Conservation (phyloP, 2,888 invertebrate genomes). For the Macaria liturata region DNA sequence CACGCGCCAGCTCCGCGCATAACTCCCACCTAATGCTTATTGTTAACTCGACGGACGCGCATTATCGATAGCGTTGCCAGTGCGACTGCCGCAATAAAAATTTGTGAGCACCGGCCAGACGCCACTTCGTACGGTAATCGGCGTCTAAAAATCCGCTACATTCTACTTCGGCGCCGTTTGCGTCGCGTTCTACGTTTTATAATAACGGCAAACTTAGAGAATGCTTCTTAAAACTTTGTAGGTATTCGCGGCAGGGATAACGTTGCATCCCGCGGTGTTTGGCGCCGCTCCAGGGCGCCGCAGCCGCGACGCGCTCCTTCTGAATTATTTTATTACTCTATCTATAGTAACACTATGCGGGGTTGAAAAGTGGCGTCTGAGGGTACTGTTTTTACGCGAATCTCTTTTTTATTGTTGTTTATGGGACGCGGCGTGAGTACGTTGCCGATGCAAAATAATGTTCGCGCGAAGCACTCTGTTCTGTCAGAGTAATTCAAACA, state of each 20-base stretch:
- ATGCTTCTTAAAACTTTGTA: slow-evolving; percentile 60
- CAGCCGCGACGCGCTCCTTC: slow-evolving; percentile 52
- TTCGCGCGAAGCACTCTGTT: slow-evolving; percentile 37
- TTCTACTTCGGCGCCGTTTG: slow-evolving; percentile 43
- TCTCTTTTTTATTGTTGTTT: slow-evolving; percentile 36
- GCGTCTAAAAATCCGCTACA: slow-evolving; percentile 53
- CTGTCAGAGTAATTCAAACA: slow-evolving; percentile 45
- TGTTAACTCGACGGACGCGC: slow-evolving; percentile 32
- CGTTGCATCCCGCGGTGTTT: slow-evolving; percentile 53
- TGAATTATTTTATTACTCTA: slow-evolving; percentile 68
- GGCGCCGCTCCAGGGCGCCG: slow-evolving; percentile 57
- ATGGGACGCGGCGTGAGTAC: slow-evolving; percentile 32
- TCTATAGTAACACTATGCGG: slow-evolving; percentile 48
- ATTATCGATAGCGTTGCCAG: slow-evolving; percentile 36
- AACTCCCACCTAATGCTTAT: slow-evolving; percentile 31
- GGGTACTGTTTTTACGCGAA: slow-evolving; percentile 35
- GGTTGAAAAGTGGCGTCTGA: slow-evolving; percentile 24
- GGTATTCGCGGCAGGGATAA: slow-evolving; percentile 48
- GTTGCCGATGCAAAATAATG: slow-evolving; percentile 40
- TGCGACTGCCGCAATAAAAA: slow-evolving; percentile 51
- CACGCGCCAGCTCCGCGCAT: slow-evolving; percentile 46
- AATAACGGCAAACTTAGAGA: slow-evolving; percentile 59
- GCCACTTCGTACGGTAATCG: slow-evolving; percentile 49
- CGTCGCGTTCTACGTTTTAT: slow-evolving; percentile 55
- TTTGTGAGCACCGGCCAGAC: slow-evolving; percentile 48